Evolutionary conservation across 2,113 vertebrate species (phyloP).

Genomic region (Parus major): DNA sequence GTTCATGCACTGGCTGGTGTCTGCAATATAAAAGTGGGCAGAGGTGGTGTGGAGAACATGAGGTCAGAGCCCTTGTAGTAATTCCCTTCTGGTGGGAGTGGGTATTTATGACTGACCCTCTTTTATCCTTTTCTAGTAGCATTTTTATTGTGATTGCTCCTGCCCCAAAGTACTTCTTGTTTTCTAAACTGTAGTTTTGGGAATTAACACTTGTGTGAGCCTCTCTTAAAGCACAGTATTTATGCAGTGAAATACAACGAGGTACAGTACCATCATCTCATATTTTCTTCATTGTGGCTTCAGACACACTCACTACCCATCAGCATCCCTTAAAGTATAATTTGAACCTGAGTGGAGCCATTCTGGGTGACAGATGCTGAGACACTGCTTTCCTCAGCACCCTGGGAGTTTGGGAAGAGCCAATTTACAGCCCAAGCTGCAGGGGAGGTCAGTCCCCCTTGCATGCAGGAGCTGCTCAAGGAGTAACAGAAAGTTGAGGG

Average conservation of each 20-base stretch:
- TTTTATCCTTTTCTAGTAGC: not conserved
- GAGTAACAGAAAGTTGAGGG: not conserved
- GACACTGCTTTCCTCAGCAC: not conserved
- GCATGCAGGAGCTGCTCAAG: accelerated
- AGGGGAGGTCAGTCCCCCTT: not conserved
- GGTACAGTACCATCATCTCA: accelerated
- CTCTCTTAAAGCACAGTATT: not conserved
- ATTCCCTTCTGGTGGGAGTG: not conserved
- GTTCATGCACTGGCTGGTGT: accelerated
- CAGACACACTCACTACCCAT: not conserved
- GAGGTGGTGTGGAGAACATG: not conserved
- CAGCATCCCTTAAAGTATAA: not conserved
- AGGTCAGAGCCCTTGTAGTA: not conserved
- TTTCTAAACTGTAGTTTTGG: not conserved
- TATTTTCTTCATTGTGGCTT: not conserved
- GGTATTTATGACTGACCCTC: not conserved
- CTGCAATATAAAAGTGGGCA: not conserved
- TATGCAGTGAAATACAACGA: not conserved
- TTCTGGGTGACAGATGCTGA: accelerated
- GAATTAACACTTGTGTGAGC: not conserved
- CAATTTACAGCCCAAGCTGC: not conserved
- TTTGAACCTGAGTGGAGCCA: not conserved
- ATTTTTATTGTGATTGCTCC: not conserved
- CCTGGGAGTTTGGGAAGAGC: not conserved
- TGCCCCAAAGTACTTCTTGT: not conserved